Conservation (phyloP, 2,113 vertebrate species). For the Puffinus mauretanicus region DNA sequence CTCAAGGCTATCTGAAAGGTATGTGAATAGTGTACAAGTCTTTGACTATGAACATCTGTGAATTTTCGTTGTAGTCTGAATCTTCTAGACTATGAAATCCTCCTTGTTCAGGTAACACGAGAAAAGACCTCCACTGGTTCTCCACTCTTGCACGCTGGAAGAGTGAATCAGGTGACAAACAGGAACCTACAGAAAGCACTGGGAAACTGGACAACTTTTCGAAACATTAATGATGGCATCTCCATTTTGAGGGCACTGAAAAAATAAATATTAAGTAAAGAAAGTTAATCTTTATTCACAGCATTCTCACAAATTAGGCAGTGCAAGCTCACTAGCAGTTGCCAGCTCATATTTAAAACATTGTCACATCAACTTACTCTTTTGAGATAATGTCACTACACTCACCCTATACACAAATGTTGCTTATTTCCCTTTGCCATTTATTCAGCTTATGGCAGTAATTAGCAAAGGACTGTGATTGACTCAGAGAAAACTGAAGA, state of each 20-base stretch:
- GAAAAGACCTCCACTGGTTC: background rate
- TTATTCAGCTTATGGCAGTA: constrained; percentile 7
- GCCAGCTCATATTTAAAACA: constrained; percentile 60
- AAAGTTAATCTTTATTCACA: constrained; percentile 49
- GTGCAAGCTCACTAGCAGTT: constrained; percentile 12
- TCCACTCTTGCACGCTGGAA: background rate
- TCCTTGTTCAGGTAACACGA: accelerated
- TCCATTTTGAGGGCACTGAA: background rate
- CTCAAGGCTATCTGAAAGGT: background rate
- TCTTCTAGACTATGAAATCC: background rate
- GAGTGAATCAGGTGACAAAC: background rate
- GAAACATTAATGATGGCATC: background rate
- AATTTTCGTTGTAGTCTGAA: background rate
- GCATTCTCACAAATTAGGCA: constrained; percentile 44
- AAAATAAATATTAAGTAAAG: constrained; percentile 45
- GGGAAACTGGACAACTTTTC: background rate
- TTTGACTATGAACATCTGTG: background rate
- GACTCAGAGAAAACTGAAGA: background rate
- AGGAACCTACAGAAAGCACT: background rate
- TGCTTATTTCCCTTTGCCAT: constrained; percentile 16
- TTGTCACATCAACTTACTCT: constrained; percentile 49
- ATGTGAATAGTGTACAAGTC: background rate
- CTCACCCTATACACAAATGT: constrained; percentile 2
- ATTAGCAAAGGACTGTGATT: constrained; percentile 13
- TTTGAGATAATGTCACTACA: constrained; percentile 39